phyloP scores from a whole-genome alignment of 2,888 invertebrate species.

The Oxycera nigricornis region DNA sequence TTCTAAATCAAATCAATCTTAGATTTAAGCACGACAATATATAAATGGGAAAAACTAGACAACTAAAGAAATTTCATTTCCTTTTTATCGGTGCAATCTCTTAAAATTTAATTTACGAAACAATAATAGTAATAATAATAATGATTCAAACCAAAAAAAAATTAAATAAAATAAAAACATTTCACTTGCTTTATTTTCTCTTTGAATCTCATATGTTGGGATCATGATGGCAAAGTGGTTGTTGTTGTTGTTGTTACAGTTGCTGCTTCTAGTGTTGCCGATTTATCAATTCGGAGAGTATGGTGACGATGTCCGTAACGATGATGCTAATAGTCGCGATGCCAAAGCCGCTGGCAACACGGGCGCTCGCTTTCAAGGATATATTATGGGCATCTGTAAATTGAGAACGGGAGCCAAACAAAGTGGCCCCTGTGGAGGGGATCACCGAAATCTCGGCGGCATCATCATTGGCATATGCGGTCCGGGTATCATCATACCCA shows the following conservation, averaged over 20 bases:
- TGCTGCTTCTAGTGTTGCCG: neutral
- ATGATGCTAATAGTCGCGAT: neutral
- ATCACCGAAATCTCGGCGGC: constrained; percentile 90
- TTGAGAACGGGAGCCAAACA: constrained; percentile 58
- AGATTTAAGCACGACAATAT: neutral
- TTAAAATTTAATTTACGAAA: constrained; percentile 25
- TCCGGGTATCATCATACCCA: constrained; percentile 65
- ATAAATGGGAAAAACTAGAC: neutral
- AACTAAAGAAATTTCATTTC: constrained; percentile 30
- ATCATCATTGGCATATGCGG: constrained; percentile 69
- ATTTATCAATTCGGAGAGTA: neutral
- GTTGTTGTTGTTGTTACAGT: constrained; percentile 24
- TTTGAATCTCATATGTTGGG: constrained; percentile 30
- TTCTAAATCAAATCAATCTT: too few species aligned
- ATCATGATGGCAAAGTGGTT: constrained; percentile 1
- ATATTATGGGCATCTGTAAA: constrained; percentile 58
- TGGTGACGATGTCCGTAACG: neutral
- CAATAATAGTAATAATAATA: neutral
- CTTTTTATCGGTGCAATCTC: neutral
- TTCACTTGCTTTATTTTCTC: constrained; percentile 49
- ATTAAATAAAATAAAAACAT: constrained; percentile 44
- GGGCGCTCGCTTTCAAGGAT: constrained; percentile 52
- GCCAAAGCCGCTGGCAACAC: constrained; percentile 20
- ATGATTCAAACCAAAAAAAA: neutral
- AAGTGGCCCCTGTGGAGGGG: constrained; percentile 65